These are phyloP conservation scores for Ceyx melanurus DNA, from an alignment of 2,113 vertebrate genomes.

Conservation along the genomic window DNA sequence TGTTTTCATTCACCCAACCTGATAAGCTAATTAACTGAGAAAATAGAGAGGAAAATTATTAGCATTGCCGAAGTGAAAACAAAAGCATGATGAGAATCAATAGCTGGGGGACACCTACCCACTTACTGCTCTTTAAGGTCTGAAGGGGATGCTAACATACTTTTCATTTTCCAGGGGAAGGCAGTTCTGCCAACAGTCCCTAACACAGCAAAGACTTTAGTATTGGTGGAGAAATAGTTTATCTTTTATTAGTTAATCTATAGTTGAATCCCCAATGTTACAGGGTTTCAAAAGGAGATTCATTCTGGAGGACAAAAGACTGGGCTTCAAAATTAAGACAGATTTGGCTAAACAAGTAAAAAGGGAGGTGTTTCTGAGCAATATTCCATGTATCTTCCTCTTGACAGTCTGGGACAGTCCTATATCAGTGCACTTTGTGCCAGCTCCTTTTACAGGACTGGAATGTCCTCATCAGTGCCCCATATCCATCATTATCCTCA, in stretches of 20 bases:
- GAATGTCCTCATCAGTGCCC: not conserved
- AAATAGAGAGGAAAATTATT: conserved; percentile 80
- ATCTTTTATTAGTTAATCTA: not conserved
- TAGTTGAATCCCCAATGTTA: not conserved
- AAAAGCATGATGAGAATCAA: not conserved
- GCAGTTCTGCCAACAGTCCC: not conserved
- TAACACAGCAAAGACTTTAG: not conserved
- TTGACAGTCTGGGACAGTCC: not conserved
- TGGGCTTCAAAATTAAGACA: not conserved
- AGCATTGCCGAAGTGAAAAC: conserved; percentile 29
- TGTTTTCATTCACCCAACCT: conserved; percentile 84
- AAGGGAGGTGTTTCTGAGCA: not conserved
- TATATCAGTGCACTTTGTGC: not conserved
- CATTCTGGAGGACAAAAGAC: not conserved
- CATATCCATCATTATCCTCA: not conserved
- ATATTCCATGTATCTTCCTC: not conserved
- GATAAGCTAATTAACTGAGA: conserved; percentile 85
- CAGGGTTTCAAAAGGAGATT: not conserved
- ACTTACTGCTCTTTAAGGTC: not conserved
- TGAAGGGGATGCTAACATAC: not conserved
- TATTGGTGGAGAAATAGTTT: not conserved
- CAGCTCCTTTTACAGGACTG: not conserved
- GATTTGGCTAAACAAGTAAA: not conserved
- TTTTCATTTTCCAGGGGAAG: not conserved
- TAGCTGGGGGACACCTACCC: not conserved